Evolutionary conservation across 2,797 vertebrate genomes (phyloP), one percentile per base, ranked within the genome.

Genomic region (Threskiornis aethiopicus): DNA sequence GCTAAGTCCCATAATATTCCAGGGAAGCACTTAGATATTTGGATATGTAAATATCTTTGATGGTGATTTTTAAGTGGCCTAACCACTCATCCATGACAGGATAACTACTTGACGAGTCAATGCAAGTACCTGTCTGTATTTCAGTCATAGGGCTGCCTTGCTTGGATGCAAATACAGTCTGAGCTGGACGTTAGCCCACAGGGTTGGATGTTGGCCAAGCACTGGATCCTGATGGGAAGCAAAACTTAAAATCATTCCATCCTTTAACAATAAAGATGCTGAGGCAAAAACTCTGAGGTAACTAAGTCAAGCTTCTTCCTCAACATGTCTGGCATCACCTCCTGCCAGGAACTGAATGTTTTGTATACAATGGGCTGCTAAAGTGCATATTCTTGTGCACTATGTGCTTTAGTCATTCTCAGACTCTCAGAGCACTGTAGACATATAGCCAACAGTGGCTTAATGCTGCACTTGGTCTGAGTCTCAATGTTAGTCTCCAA

Each of bases 381-480:
- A 79, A 78, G 29, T 49, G 25, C 5, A 26, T 20, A 6, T 25
- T 37, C 26, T 41, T 61, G 41, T 69, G 46, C 3, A 33, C 16
- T 13, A 2, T 1, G 0, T 35, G 11, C 16, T 83, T 79, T 35
- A 62, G 39, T 35, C 39, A 42, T 41, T 76, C 85, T 67, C 20
- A 24, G 51, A 37, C 55, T 88, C 52, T 58, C 51, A 59, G 33
- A 80, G 42, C 13, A 49, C 46, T 31, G 11, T 11, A n/a, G n/a
- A 65, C 37, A 22, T 67, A 33, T 22, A 55, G 84, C 13, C 58
- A 79, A 6, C 16, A 52, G 39, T 2, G 16, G 16, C 25, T 76
- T 55, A 49, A 62, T 19, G 29, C 37, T 75, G 78, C 62, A 37
- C 37, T 55, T 0, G 0, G 4, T 47, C n/a, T 14, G 29, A 82